Conservation (phyloP, 2,113 vertebrate species). For the Crotalus horridus region DNA sequence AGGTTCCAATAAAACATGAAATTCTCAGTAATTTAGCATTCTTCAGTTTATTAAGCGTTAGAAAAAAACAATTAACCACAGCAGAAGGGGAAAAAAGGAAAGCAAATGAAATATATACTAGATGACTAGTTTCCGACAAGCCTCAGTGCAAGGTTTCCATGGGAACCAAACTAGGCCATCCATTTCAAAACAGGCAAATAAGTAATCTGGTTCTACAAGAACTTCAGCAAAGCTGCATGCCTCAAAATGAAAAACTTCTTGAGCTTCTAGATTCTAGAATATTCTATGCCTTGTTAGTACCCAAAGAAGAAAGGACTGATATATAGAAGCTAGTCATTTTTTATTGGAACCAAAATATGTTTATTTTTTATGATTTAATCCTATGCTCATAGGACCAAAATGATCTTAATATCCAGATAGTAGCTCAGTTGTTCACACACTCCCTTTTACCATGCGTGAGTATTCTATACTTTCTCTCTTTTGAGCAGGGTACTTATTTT, state of each 20-base stretch:
- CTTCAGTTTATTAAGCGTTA: constrained; percentile 4
- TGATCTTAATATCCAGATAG: not conserved
- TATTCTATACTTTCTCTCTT: not conserved
- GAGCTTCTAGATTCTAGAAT: not conserved
- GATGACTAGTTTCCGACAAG: constrained; percentile 28
- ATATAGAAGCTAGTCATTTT: not conserved
- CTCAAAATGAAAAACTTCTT: not conserved
- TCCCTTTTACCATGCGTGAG: not conserved
- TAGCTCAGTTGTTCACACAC: not conserved
- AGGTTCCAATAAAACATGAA: constrained; percentile 26
- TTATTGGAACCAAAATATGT: not conserved
- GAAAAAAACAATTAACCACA: constrained; percentile 4
- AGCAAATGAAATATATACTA: constrained; percentile 20
- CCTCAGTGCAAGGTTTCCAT: constrained; percentile 33
- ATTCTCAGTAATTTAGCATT: constrained; percentile 40
- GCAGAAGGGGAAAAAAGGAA: not conserved
- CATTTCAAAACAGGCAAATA: constrained; percentile 21
- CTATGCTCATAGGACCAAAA: not conserved
- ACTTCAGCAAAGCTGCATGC: not conserved
- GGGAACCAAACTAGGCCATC: constrained; percentile 27
- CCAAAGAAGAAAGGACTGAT: not conserved
- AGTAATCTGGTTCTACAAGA: not conserved
- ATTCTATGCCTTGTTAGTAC: not conserved
- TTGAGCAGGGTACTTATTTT: not conserved
- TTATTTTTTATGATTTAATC: not conserved